A percentile compares a stretch with the other conserved stretches of the same genome.
These are phyloP conservation scores for Bungarus multicinctus DNA, from an alignment of 2,113 vertebrate genomes.

Conservation along the genomic window DNA sequence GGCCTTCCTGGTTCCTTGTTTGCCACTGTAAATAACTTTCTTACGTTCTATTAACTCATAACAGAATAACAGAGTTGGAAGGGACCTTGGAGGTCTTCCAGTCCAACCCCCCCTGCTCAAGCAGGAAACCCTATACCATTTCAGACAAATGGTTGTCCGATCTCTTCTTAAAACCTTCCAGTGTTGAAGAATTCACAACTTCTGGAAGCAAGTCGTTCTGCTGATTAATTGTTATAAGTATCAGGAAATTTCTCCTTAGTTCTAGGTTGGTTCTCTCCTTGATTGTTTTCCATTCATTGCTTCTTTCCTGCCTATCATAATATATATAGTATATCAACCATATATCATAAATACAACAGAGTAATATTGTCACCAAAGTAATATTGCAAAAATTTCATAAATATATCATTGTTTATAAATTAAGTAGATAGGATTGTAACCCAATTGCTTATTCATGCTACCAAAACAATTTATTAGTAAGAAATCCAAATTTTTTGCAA, in stretches of 20 bases:
- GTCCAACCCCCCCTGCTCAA: background rate
- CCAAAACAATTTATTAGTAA: background rate
- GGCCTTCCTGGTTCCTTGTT: background rate
- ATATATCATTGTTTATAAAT: background rate
- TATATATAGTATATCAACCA: too few species aligned
- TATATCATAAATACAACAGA: background rate
- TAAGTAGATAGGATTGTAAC: background rate
- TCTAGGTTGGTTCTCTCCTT: background rate
- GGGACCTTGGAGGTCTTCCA: background rate
- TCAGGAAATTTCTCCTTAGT: background rate
- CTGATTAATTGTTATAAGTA: background rate
- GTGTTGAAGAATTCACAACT: background rate
- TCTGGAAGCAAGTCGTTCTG: background rate
- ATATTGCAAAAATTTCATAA: background rate
- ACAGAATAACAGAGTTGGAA: background rate
- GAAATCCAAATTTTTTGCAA: background rate
- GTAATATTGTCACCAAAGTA: background rate
- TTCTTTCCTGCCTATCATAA: too few species aligned
- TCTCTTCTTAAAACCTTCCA: background rate
- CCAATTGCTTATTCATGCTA: background rate
- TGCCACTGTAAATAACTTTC: background rate
- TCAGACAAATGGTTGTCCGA: background rate
- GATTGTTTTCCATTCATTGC: background rate
- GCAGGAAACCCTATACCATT: background rate
- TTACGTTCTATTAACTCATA: background rate